Evolutionary conservation across 2,888 invertebrate genomes (phyloP), one percentile per base, ranked within the genome.

Genomic region (Osmoderma eremita): DNA sequence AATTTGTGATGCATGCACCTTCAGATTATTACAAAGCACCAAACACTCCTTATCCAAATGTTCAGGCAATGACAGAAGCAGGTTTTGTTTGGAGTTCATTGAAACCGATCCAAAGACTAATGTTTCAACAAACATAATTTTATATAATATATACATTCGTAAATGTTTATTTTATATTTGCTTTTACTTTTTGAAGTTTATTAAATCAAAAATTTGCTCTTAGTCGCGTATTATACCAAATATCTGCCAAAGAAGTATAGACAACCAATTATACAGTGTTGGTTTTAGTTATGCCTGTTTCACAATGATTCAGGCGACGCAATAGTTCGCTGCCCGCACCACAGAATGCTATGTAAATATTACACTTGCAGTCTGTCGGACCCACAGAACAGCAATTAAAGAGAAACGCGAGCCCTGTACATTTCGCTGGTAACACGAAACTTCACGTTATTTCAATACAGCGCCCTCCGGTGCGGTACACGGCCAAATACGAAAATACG

Each of bases 1-100:
- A 94, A 77, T 97, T 96, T 83, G 89, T 96, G 15, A 95, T 95
- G 91, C 95, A 95, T 77, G 94, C 95, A 0, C 96, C 96, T 0
- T 94, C 94, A 0, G 95, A 95, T 80, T 96, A 96, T 82, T 95
- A 91, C 81, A 90, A 90, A 77, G 86, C 91, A 6, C 88, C 87
- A 73, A 90, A 86, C 71, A 89, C 89, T 12, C 94, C 95, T 0
- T 95, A 92, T 80, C 92, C 93, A 0, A 81, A 86, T 39, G 83
- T 86, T 0, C 74, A 79, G 72, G 76, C 80, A 8, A 75, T 77
- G 36, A 75, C 78, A 17, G 75, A 77, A 69, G 77, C 81, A 15
- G 90, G 90, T 0, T 90, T 84, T 75, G 86, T 91, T 70, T 90
- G 91, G 91, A 88, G 90, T 0, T 83, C 86, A 0, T 75, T 90